Conservation (phyloP, 2,888 invertebrate species). For the Spisula solida region DNA sequence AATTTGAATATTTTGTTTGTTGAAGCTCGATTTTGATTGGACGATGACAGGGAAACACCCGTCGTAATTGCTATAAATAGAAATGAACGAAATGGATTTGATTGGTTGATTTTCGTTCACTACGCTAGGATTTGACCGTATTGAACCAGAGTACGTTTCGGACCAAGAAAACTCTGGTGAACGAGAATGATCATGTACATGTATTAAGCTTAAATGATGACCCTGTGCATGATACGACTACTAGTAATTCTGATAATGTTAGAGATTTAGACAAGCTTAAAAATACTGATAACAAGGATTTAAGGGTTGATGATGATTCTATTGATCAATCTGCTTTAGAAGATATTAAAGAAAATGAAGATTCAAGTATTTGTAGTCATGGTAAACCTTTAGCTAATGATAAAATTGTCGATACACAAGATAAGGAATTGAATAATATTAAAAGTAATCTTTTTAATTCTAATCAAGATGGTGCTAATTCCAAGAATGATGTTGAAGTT, state of each 20-base stretch:
- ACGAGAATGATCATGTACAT: neutral
- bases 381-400: neutral
- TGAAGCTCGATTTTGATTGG: too few species aligned
- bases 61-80: too few species aligned
- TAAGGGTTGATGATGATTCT: neutral
- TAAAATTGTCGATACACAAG: neutral
- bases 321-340: neutral
- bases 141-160: too few species aligned
- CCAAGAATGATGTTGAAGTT: neutral
- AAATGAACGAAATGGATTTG: too few species aligned
- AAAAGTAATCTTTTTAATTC: neutral
- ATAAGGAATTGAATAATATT: neutral
- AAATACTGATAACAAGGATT: neutral
- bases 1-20: too few species aligned
- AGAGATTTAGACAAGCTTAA: neutral
- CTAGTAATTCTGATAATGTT: neutral
- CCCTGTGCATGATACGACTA: neutral
- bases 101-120: too few species aligned
- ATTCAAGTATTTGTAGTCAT: neutral
- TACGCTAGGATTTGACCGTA: too few species aligned
- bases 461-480: neutral
- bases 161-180: too few species aligned
- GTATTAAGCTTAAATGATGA: conserved; percentile 3
- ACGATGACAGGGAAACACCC: too few species aligned
- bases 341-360: neutral